Conservation (phyloP, 1,140 invertebrate species). For the Drosophila varians region DNA sequence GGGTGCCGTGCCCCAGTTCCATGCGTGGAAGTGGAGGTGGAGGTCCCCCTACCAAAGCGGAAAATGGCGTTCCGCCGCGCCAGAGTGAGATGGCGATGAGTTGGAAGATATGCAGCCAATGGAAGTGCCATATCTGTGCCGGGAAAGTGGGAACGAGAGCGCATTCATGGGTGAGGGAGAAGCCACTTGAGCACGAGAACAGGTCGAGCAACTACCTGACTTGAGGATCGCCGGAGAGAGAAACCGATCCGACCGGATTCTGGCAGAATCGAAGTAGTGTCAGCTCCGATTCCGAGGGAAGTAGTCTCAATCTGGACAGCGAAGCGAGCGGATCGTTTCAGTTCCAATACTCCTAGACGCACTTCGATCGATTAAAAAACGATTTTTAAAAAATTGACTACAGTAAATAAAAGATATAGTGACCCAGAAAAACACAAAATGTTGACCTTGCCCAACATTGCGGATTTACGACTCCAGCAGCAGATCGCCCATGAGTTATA, state of each 20-base stretch:
- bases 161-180: neutral
- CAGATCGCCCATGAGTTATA: conserved; percentile 83
- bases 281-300: conserved; percentile 25
- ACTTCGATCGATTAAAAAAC: conserved; percentile 3
- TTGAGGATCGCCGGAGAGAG: conserved; percentile 32
- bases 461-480: conserved; percentile 80
- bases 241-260: conserved; percentile 66
- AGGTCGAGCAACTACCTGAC: conserved; percentile 63
- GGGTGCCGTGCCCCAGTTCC: conserved; percentile 48
- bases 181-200: conserved; percentile 36
- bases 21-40: conserved; percentile 7
- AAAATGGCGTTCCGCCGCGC: conserved; percentile 57
- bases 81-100: conserved; percentile 47
- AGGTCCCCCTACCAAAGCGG: conserved; percentile 6
- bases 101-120: conserved; percentile 50
- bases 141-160: conserved; percentile 20
- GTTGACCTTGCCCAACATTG: conserved; percentile 77
- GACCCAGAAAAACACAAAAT: conserved; percentile 36
- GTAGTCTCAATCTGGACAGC: conserved; percentile 67
- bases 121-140: conserved; percentile 19
- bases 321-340: conserved; percentile 54
- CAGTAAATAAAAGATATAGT: neutral
- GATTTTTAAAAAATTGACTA: neutral
- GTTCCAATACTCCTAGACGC: conserved; percentile 1
- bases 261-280: conserved; percentile 52